Conservation (phyloP, 2,797 vertebrate genomes). For the Columba guinea region DNA sequence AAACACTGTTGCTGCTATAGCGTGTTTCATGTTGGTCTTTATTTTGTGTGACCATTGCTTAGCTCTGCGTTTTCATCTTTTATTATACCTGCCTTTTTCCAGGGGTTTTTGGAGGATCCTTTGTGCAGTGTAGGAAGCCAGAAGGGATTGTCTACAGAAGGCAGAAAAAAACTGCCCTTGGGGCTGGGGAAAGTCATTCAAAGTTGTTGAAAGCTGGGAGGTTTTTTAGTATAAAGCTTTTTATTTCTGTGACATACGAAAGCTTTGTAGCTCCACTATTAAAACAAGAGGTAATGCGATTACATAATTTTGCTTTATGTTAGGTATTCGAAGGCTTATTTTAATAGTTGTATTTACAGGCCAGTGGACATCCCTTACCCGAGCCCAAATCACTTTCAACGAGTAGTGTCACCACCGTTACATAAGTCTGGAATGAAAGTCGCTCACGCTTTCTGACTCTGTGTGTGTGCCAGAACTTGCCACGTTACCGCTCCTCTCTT, state of each 20-base stretch:
- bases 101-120: neutral
- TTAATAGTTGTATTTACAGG: neutral
- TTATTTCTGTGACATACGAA: neutral
- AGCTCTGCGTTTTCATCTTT: neutral
- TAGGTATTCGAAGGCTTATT: conserved; percentile 14
- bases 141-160: neutral
- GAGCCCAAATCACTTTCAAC: neutral
- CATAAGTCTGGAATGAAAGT: conserved; percentile 19
- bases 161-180: neutral
- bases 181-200: neutral
- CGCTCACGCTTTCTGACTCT: neutral
- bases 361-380: neutral
- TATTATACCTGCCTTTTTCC: neutral
- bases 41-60: neutral
- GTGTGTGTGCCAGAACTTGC: neutral
- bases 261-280: neutral
- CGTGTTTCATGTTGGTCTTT: neutral
- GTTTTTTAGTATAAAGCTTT: neutral
- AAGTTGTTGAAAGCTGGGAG: neutral
- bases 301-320: neutral
- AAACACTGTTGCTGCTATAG: neutral
- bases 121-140: neutral
- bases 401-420: neutral
- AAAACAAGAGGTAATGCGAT: neutral
- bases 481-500: neutral